Base-by-base conservation (phyloP, 2,797 vertebrate species). In the Takifugu rubripes region DNA sequence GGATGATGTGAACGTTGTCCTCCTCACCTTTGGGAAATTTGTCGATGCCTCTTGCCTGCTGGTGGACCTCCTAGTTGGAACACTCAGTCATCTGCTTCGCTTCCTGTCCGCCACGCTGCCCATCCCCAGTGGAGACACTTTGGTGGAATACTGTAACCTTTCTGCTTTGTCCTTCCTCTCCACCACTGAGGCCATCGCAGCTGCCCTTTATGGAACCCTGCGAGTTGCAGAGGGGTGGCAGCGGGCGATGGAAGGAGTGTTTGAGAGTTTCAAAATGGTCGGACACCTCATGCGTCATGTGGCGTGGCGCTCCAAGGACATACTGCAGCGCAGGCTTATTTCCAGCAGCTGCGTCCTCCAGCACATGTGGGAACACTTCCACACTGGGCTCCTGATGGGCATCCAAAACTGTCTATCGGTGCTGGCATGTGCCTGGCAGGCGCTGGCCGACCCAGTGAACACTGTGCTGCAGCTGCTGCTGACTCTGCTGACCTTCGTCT, bases 201-300 rank as follows among this genome's bases (percentile, higher is more conserved):
- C 77, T 1, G 56, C 90, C 61, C 75, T 76, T 21, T 74, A 82
- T 33, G 91, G 65, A 14, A 74, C 49, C 1, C 25, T 79, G 29
- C 56, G 90, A 27, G 61, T 78, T 0, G 27, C 88, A 21, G 75
- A 84, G 8, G 79, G 82, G 3, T 64, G 88, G 65, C 61, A 92
- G 26, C 87, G 89, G 14, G 74, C 88, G 0, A 81, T 91, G 59
- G 90, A 77, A 25, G 82, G 89, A 5, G 75, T 89, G 12, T 76
- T 93, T 44, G 94, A 96, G 80, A 92, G 90, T 52, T 74, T 92
- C 36, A 92, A 94, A 74, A 91, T 94, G 57, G 78, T 89, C 1
- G 93, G 93, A 42, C 92, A 94, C 64, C 84, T 96, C 6, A 72
- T 81, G 1, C 90, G 89, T 0, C 93, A 95, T 14, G 27, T 92